phyloP scores from a whole-genome alignment of 2,797 vertebrate genomes.

The Sebastes oblongus region DNA sequence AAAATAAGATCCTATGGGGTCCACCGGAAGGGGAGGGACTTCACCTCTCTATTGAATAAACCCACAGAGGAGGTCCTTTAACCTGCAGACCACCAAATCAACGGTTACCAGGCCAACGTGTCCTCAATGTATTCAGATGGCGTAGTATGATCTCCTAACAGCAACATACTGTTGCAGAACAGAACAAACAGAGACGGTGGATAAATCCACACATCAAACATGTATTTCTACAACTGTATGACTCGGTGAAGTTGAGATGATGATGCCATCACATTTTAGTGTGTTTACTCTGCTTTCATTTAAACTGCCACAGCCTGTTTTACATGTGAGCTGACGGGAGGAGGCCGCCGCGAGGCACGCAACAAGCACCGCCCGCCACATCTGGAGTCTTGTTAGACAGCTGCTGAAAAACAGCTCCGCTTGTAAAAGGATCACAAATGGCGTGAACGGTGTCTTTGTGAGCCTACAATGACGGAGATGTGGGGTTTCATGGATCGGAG shows the following conservation, averaged over 20 bases:
- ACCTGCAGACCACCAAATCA: background rate
- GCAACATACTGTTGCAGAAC: background rate
- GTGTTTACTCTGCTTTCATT: slow-evolving; percentile 25
- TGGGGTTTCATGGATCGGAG: slow-evolving; percentile 31
- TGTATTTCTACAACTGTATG: background rate
- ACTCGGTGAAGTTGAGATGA: background rate
- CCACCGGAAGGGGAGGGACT: too few species aligned
- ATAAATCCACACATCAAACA: background rate
- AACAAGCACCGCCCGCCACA: background rate
- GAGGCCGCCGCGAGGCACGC: slow-evolving; percentile 9
- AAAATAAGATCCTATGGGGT: too few species aligned
- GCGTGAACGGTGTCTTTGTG: background rate
- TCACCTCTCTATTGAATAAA: too few species aligned
- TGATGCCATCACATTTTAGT: background rate
- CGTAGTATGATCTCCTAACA: too few species aligned
- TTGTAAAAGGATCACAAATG: slow-evolving; percentile 27
- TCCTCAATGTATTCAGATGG: too few species aligned
- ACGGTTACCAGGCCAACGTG: background rate
- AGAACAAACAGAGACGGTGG: background rate
- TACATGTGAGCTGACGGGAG: background rate
- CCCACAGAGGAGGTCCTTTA: background rate
- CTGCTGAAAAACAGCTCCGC: slow-evolving; percentile 6
- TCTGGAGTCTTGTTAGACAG: slow-evolving; percentile 11
- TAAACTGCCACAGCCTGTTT: slow-evolving; percentile 8
- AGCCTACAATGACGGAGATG: background rate